phyloP scores from a whole-genome alignment of 2,888 invertebrate genomes.

The Thecocarcelia acutangulata region DNA sequence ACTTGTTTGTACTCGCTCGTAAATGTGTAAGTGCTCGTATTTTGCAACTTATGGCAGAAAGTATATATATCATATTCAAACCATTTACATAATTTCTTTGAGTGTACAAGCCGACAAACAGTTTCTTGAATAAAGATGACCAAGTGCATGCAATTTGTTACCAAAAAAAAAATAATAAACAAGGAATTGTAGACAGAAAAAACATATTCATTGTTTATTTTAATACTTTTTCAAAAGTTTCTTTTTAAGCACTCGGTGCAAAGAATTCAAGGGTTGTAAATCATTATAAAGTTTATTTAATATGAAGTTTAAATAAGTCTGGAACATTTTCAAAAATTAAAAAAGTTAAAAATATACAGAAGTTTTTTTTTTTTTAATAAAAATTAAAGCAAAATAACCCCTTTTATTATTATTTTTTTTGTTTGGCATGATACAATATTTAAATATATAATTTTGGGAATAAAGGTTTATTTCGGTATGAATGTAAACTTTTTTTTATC shows the following conservation, averaged over 20 bases:
- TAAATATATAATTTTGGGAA: constrained; percentile 48
- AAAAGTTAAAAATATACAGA: neutral
- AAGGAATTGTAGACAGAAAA: neutral
- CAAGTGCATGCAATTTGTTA: constrained; percentile 13
- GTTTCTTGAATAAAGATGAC: constrained; percentile 11
- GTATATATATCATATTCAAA: neutral
- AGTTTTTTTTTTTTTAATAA: constrained; percentile 37
- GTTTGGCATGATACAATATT: constrained; percentile 36
- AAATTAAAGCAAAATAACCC: constrained; percentile 37
- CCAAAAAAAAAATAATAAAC: constrained; percentile 17
- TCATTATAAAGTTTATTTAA: constrained; percentile 52
- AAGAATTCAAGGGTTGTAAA: constrained; percentile 33
- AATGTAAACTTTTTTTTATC: constrained; percentile 46
- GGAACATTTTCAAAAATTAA: neutral
- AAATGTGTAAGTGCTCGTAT: too few relatives aligned
- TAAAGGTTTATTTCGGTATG: constrained; percentile 3
- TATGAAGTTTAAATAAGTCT: constrained; percentile 25
- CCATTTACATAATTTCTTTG: constrained; percentile 30
- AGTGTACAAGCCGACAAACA: constrained; percentile 45
- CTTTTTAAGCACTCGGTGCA: constrained; percentile 15
- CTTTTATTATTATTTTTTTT: constrained; percentile 11
- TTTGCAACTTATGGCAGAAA: neutral
- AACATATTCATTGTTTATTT: constrained; percentile 34
- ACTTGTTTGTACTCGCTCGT: too few relatives aligned
- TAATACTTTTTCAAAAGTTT: neutral